Evolutionary conservation across 2,888 invertebrate species (phyloP).

Genomic region (Sabellastarte sp.): DNA sequence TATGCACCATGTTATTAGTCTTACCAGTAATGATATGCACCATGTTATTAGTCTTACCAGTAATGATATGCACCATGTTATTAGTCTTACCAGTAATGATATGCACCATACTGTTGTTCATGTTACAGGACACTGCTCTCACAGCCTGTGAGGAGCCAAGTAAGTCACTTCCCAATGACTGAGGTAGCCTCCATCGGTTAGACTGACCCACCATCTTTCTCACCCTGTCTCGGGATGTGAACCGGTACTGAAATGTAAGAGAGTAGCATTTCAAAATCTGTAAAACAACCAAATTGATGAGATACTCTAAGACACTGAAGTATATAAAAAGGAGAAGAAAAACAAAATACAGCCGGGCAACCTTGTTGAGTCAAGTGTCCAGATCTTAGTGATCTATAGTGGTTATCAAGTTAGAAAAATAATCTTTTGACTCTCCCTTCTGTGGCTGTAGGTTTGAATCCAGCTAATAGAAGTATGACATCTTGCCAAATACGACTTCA

Average conservation of each 20-base stretch:
- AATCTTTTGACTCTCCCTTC: too few relatives aligned
- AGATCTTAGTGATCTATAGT: too few relatives aligned
- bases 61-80: conserved; percentile 43
- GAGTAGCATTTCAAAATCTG: too few relatives aligned
- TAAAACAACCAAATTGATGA: too few relatives aligned
- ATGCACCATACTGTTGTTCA: not conserved
- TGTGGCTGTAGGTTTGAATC: too few relatives aligned
- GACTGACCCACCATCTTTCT: conserved; percentile 49
- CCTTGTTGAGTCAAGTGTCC: too few relatives aligned
- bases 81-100: conserved; percentile 13
- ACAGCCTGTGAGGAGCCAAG: conserved; percentile 53
- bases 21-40: conserved; percentile 5
- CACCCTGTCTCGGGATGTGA: conserved; percentile 42
- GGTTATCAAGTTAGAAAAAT: too few relatives aligned
- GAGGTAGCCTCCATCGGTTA: conserved; percentile 54
- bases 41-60: conserved; percentile 24
- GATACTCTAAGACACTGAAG: too few relatives aligned
- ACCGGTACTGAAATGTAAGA: conserved; percentile 75
- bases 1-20: not conserved
- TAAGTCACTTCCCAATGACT: conserved; percentile 52
- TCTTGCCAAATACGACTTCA: too few relatives aligned
- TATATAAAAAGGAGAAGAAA: too few relatives aligned
- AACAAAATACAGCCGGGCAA: too few relatives aligned
- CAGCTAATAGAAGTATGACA: too few relatives aligned
- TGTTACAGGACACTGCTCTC: conserved; percentile 31